phyloP scores from a whole-genome alignment of 2,797 vertebrate genomes.

The Rousettus madagascariensis region DNA sequence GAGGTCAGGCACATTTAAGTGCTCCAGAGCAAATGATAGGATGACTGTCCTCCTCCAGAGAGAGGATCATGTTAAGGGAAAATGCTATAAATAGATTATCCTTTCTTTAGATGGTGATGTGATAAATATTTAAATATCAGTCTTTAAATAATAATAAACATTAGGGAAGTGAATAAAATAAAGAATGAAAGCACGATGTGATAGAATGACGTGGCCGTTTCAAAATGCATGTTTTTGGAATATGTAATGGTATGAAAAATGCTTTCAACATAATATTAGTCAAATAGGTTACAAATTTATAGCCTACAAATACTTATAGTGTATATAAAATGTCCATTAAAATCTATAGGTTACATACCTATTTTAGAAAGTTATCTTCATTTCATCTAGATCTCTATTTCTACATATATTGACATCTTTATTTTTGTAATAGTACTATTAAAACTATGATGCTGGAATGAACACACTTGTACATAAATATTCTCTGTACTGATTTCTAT shows the following conservation, averaged over 20 bases:
- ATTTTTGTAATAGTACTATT: background rate
- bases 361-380: background rate
- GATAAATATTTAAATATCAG: background rate
- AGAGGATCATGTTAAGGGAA: background rate
- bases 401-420: background rate
- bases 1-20: background rate
- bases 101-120: background rate
- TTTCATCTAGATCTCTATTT: background rate
- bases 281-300: background rate
- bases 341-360: background rate
- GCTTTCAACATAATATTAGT: background rate
- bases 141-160: background rate
- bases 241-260: background rate
- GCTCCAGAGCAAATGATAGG: background rate
- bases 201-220: background rate
- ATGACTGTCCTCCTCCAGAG: background rate
- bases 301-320: background rate
- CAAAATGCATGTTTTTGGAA: background rate
- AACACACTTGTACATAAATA: background rate
- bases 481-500: background rate
- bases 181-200: background rate
- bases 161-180: background rate
- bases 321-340: background rate
- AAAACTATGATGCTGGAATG: background rate
- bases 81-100: too few species aligned